Conservation (phyloP, 2,113 vertebrate genomes). For the Xenopus laevis region DNA sequence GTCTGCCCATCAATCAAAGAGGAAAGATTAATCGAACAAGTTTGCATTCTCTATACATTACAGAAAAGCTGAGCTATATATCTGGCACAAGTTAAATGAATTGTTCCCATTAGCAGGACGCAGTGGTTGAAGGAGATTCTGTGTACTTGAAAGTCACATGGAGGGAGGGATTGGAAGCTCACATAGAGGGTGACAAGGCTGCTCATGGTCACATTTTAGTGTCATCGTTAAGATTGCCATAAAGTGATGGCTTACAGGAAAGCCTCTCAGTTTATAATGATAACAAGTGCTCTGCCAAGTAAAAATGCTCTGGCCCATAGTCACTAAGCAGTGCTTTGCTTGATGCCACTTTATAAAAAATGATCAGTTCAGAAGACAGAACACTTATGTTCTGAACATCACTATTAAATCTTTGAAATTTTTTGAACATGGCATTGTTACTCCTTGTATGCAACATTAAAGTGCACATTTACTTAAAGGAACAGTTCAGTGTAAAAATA, state of each 20-base stretch:
- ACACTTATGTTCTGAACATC: neutral
- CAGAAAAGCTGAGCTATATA: conserved; percentile 65
- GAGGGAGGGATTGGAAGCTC: conserved; percentile 56
- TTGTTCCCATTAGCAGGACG: conserved; percentile 74
- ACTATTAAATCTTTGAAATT: too few species aligned
- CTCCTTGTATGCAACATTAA: too few species aligned
- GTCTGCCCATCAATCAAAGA: conserved; percentile 68
- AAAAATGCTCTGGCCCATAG: conserved; percentile 16
- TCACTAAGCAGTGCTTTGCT: conserved; percentile 21
- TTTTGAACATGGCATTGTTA: too few species aligned
- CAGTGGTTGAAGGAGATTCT: conserved; percentile 76
- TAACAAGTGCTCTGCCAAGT: conserved; percentile 48
- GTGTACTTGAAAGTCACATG: conserved; percentile 72
- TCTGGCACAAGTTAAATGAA: conserved; percentile 72
- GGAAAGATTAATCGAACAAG: conserved; percentile 57
- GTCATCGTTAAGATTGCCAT: conserved; percentile 60
- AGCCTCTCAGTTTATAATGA: conserved; percentile 52
- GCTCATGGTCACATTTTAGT: conserved; percentile 69
- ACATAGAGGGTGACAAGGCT: conserved; percentile 62
- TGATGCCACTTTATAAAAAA: neutral
- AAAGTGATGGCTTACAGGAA: conserved; percentile 66
- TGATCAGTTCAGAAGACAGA: neutral
- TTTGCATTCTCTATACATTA: conserved; percentile 62
- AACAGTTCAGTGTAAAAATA: too few species aligned
- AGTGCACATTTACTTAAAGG: too few species aligned